Base-by-base conservation (phyloP, 2,113 vertebrate genomes). In the Symphodus melops region DNA sequence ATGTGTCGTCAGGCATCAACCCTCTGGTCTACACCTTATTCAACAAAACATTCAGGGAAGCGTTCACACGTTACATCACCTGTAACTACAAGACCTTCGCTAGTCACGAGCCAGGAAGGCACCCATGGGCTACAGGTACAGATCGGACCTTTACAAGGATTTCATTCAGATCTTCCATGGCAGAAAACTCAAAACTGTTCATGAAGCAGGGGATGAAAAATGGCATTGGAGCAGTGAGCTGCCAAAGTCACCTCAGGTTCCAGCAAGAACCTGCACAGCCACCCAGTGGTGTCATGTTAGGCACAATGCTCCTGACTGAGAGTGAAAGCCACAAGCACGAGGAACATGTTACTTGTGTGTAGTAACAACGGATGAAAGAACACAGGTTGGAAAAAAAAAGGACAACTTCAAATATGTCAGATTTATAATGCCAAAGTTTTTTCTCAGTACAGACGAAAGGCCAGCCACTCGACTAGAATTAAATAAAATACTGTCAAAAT, bases 21-120 rank as follows among this genome's bases (percentile, higher is more conserved):
- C 98, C 98, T 3, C 80, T 99, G 68, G 96, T 99, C 76, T 99
- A 99, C 46, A 99, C 98, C 0, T 96, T 99, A 33, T 99, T 99
- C 91, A 99, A 99, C 75, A 98, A 96, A 93, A 98, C 97, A 0
- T 99, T 99, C 93, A 94, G 98, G 63, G 89, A 97, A 68, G 97
- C 98, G 2, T 99, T 99, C 66, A 91, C 94, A 12, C 95, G 97
- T 67, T 99, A 97, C 36, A 98, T 99, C 58, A 98, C 94, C 25
- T 99, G 98, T 69, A 96, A 98, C 85, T 99, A 97, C 77, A 81
- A 14, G 61, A 92, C 77, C 68, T 88, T 1, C 77, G 5, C 74
- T 8, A 92, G 33, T n/a, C 57, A 79, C 0, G 25, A 52, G n/a
- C 36, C 53, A 16, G 79, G 51, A 56, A 73, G 79, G 74, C 86